Evolutionary conservation across 2,113 vertebrate species (phyloP).

Genomic region (Alethe castanea): DNA sequence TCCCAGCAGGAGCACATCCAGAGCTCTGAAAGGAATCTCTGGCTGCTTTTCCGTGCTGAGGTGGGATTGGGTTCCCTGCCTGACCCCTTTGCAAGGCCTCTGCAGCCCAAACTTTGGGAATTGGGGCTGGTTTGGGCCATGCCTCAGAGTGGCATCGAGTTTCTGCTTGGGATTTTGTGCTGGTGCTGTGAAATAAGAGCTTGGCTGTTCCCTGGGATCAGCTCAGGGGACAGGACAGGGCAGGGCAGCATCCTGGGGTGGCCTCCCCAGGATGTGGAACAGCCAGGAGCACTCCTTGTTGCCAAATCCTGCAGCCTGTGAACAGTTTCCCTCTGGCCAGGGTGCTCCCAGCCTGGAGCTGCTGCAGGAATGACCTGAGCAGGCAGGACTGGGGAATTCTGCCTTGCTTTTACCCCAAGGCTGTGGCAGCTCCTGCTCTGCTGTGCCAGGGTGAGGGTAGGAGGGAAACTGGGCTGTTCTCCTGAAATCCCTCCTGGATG

Average conservation of each 20-base stretch:
- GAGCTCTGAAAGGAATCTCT: background rate
- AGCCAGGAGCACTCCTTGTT: background rate
- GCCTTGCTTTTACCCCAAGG: no score
- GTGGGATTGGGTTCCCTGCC: background rate
- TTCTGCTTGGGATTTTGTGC: background rate
- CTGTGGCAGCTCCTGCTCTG: background rate
- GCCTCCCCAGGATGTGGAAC: no score
- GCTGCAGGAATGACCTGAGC: background rate
- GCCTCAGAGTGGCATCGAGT: background rate
- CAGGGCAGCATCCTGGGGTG: background rate
- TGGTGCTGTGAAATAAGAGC: background rate
- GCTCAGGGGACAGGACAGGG: background rate
- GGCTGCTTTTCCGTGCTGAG: fast-evolving
- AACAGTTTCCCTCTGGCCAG: background rate
- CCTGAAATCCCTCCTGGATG: background rate
- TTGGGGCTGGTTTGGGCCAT: background rate
- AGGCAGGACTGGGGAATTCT: background rate
- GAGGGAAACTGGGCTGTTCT: background rate
- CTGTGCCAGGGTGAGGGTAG: background rate
- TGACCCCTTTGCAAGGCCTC: background rate
- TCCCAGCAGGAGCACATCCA: background rate
- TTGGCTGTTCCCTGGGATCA: background rate
- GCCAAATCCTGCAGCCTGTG: background rate
- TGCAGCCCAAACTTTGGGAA: background rate
- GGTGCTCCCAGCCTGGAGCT: background rate